These are phyloP conservation scores for Pelusios castaneus DNA, from an alignment of 2,113 vertebrate species.

Conservation along the genomic window DNA sequence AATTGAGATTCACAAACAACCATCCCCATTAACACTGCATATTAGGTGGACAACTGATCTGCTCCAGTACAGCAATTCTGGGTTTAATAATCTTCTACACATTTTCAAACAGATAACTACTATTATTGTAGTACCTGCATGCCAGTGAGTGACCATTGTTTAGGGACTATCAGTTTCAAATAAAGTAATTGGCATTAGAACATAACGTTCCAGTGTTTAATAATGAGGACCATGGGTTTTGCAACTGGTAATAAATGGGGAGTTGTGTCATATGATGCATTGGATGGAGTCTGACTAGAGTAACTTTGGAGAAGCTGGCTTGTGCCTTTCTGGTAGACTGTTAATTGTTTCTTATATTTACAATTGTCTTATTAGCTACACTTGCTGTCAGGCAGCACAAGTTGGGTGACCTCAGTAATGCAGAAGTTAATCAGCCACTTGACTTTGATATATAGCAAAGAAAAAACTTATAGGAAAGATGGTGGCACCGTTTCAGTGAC, in stretches of 20 bases:
- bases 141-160: neutral
- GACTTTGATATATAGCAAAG: neutral
- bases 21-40: too few species aligned
- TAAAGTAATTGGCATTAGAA: constrained; percentile 5
- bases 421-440: neutral
- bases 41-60: neutral
- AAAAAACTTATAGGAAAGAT: neutral
- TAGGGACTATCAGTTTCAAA: neutral
- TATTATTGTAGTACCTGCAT: neutral
- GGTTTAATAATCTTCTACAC: neutral
- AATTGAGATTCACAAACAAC: too few species aligned
- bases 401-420: neutral
- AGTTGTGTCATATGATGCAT: neutral
- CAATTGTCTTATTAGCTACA: neutral
- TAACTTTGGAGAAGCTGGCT: neutral
- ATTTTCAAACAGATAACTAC: neutral
- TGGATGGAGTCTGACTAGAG: neutral
- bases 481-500: neutral
- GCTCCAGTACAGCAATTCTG: neutral
- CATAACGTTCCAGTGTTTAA: neutral
- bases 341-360: neutral
- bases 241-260: constrained; percentile 8
- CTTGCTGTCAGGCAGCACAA: accelerated
- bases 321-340: constrained; percentile 36
- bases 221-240: constrained; percentile 19